Evolutionary conservation across 2,797 vertebrate species (phyloP), one percentile per base, ranked within the genome.

Genomic region (Merluccius polli): DNA sequence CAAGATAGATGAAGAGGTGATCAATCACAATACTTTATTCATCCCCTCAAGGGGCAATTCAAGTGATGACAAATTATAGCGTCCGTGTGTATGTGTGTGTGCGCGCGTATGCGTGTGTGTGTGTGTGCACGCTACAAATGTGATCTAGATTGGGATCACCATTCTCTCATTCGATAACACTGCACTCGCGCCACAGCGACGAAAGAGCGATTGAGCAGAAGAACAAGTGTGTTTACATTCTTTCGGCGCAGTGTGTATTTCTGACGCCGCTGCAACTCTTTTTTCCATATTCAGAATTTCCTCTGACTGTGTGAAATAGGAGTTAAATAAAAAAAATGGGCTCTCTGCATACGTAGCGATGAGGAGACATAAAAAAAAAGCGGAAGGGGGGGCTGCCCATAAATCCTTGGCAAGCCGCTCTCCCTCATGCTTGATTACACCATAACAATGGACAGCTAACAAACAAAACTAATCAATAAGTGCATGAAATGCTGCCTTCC

Each of bases 381-480:
- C n/a, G 65, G 24, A 69, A 31, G 67, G 29, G 67, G 67, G 29
- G 67, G 76, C 41, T 67, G 82, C 84, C 81, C 76, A 75, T 88
- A 80, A 88, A 89, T 88, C 77, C 80, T 79, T 77, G 77, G 84
- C 85, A 76, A 70, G 79, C 82, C 74, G 72, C 83, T 83, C 85
- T 81, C 65, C 72, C 76, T 87, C 77, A 82, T 72, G 84, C 85
- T 82, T 86, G 88, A 90, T 90, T 92, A 89, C 89, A 90, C 90
- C 87, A 86, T 83, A 91, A 91, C 91, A 93, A 92, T 86, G 78
- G 84, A 84, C 82, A 77, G 82, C 88, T 87, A 88, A 87, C 83
- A 90, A 87, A 86, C 84, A 83, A 81, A 79, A 87, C 83, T 86
- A 84, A 91, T 94, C 90, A 85, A 91, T 92, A 93, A 88, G 85